These are phyloP conservation scores for Pachycephus smyrnensis DNA, from an alignment of 2,888 invertebrate species.

Conservation along the genomic window DNA sequence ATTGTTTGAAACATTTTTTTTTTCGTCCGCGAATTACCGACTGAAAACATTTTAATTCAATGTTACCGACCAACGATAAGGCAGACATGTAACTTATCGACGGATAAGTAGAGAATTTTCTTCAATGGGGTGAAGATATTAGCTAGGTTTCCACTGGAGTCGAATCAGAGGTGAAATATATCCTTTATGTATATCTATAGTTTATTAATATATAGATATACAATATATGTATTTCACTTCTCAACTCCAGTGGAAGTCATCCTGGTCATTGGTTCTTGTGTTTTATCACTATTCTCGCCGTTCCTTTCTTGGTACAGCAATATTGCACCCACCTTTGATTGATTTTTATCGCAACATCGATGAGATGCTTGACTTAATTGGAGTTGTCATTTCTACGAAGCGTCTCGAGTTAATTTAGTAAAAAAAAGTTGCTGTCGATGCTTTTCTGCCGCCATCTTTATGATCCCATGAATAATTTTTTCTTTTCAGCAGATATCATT, in stretches of 20 bases:
- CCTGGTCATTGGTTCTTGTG: background rate
- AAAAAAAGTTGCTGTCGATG: background rate
- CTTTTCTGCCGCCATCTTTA: background rate
- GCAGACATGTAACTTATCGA: background rate
- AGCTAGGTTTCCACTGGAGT: background rate
- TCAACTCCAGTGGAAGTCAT: background rate
- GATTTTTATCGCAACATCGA: background rate
- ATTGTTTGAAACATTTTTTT: background rate
- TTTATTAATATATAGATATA: background rate
- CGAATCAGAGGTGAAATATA: background rate
- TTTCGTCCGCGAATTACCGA: background rate
- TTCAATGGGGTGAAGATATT: background rate
- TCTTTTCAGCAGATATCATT: background rate
- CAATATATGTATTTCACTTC: background rate
- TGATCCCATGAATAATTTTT: background rate
- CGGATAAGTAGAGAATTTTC: background rate
- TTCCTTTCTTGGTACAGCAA: background rate
- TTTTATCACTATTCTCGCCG: background rate
- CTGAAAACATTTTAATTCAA: background rate
- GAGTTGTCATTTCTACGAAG: background rate
- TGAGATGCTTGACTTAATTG: background rate
- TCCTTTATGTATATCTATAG: background rate
- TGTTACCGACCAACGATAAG: background rate
- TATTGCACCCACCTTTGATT: background rate
- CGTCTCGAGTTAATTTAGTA: background rate